Percentiles rank a stretch among this genome's conserved stretches.
Evolutionary conservation across 2,888 invertebrate genomes (phyloP).

Genomic region (Ctenicera cuprea): DNA sequence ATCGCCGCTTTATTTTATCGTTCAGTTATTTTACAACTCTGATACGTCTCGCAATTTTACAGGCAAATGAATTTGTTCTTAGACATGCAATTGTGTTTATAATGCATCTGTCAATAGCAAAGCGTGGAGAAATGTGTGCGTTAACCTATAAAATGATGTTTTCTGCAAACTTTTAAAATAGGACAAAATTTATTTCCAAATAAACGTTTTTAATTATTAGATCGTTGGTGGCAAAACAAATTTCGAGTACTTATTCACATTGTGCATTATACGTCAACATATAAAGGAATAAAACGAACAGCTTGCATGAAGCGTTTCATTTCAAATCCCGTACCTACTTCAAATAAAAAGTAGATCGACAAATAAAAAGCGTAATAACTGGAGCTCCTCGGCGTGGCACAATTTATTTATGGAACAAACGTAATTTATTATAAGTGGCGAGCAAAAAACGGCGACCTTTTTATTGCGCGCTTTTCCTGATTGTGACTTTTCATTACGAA

Average conservation of each 20-base stretch:
- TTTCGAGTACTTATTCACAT: too few relatives aligned
- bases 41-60: slow-evolving; percentile 23
- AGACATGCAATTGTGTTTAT: neutral
- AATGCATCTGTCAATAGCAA: too few relatives aligned
- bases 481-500: slow-evolving; percentile 3
- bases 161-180: too few relatives aligned
- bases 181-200: too few relatives aligned
- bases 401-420: slow-evolving; percentile 26
- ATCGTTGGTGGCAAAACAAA: too few relatives aligned
- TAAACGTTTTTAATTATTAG: too few relatives aligned
- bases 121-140: too few relatives aligned
- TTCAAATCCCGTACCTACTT: neutral
- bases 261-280: neutral
- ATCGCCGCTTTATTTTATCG: slow-evolving; percentile 21
- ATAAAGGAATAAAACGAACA: neutral
- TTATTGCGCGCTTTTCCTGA: slow-evolving; percentile 11
- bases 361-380: slow-evolving; percentile 24
- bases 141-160: too few relatives aligned
- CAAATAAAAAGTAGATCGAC: slow-evolving; percentile 26
- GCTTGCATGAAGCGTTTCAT: neutral
- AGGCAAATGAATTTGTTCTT: slow-evolving; percentile 16
- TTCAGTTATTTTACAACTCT: slow-evolving; percentile 25
- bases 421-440: slow-evolving; percentile 19
- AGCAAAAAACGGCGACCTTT: slow-evolving; percentile 2
- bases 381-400: slow-evolving; percentile 1